These are phyloP conservation scores for Lutjanus campechanus DNA, from an alignment of 2,797 vertebrate genomes.

Conservation along the genomic window DNA sequence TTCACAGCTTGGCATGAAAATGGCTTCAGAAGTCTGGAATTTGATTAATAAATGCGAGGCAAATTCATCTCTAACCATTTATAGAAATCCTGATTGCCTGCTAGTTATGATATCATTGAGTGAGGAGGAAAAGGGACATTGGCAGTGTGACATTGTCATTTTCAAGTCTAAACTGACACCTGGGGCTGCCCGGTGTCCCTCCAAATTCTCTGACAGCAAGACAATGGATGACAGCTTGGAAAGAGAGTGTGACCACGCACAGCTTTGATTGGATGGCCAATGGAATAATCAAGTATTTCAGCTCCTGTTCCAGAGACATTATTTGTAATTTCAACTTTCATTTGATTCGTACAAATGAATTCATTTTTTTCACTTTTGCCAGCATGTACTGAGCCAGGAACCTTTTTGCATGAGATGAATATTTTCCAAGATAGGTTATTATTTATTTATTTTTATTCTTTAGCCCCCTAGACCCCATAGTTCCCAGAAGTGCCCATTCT, in stretches of 20 bases:
- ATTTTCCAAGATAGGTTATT: conserved; percentile 11
- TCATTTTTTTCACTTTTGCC: not conserved
- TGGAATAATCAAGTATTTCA: conserved; percentile 58
- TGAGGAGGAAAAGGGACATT: conserved; percentile 55
- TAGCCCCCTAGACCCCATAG: not conserved
- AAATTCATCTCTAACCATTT: conserved; percentile 70
- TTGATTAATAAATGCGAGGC: conserved; percentile 53
- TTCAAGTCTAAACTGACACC: conserved; percentile 77
- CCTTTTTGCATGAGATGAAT: conserved; percentile 33
- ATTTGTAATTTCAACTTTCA: conserved; percentile 60
- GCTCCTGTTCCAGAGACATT: conserved; percentile 29
- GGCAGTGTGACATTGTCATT: conserved; percentile 78
- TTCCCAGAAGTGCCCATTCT: too few relatives aligned
- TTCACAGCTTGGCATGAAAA: conserved; percentile 23
- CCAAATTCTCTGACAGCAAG: conserved; percentile 63
- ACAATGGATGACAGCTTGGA: conserved; percentile 69
- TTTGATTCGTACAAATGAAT: conserved; percentile 47
- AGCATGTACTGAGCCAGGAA: conserved; percentile 21
- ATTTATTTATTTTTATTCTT: not conserved
- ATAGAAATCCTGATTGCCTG: conserved; percentile 66
- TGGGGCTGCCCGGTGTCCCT: conserved; percentile 69
- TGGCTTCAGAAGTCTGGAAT: conserved; percentile 40
- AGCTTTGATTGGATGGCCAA: conserved; percentile 60
- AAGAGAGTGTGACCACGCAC: conserved; percentile 11
- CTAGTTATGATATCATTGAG: conserved; percentile 67